Evolutionary conservation across 2,113 vertebrate genomes (phyloP).

Genomic region (Bufo bufo): DNA sequence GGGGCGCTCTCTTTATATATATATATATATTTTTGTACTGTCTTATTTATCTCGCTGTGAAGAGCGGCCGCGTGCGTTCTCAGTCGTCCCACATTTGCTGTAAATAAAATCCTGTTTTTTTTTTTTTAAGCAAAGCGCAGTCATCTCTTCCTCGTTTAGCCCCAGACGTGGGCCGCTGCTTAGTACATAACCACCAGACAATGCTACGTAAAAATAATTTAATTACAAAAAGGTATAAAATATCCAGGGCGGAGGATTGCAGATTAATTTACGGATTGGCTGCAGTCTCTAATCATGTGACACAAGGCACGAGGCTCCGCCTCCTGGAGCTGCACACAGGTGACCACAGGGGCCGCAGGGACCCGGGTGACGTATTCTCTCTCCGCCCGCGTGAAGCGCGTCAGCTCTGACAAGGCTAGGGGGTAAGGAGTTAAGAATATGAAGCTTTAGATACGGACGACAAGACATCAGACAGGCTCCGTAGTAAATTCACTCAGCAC

Average conservation of each 20-base stretch:
- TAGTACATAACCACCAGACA: background rate
- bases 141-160: too few relatives aligned
- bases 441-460: too few relatives aligned
- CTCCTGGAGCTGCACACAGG: slow-evolving; percentile 65
- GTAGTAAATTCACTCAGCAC: too few relatives aligned
- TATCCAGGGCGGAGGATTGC: background rate
- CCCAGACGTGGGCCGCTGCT: too few relatives aligned
- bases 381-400: slow-evolving; percentile 64
- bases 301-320: slow-evolving; percentile 53
- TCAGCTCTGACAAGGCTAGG: slow-evolving; percentile 61
- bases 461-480: too few relatives aligned
- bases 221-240: background rate
- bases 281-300: slow-evolving; percentile 59
- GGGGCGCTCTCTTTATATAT: background rate
- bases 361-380: slow-evolving; percentile 64
- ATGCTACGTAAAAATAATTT: background rate
- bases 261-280: background rate
- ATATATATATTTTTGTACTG: slow-evolving; percentile 42
- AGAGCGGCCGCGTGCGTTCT: too few relatives aligned
- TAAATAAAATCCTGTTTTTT: slow-evolving; percentile 31
- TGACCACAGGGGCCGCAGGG: slow-evolving; percentile 21
- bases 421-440: background rate
- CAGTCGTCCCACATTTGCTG: slow-evolving; percentile 22
- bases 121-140: too few relatives aligned
- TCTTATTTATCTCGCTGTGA: slow-evolving; percentile 38